Evolutionary conservation across 1,140 invertebrate species (phyloP), one percentile per base, ranked within the genome.

Genomic region (Pseudachorutes palmiensis): DNA sequence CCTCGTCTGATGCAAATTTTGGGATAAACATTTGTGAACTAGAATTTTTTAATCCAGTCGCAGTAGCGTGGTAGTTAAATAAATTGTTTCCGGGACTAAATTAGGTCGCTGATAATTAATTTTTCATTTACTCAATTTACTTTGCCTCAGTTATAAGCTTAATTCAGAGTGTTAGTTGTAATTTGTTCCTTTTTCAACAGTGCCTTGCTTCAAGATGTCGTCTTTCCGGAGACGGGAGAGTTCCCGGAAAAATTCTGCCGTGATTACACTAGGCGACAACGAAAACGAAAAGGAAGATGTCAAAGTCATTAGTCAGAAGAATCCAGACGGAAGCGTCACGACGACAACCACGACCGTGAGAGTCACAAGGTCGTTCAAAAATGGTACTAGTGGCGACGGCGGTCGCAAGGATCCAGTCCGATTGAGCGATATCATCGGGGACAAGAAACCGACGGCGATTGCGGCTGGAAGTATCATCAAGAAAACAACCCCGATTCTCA

Each of bases 261-360:
- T 19, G 5, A 22, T 24, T 55, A 55, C 51, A 19, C 12, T 16
- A 14, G 24, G 12, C 3, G 14, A 55, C 9, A 55, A 55, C 24
- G 12, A 14, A 16, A 24, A 24, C 5, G 24, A 55, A 24, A 55
- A 12, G 12, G 51, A 55, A 24, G 51, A 55, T 24, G 51, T 55
- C 9, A 55, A 24, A 24, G 51, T 55, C 9, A 55, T 24, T 5
- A 55, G 9, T 14, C 9, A 55, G 51, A 55, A 55, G 51, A 55
- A 55, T 55, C 51, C 51, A 5, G 51, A 55, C 24, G 51, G 51
- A 55, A 55, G 51, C 24, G 24, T 55, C 51, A 55, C 51, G 24
- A 55, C 51, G 5, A 55, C 51, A 3, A 55, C 51, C 14, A 55
- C 51, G 24, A 55, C 51, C 12, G 24, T 24, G 36, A 45, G 36